A percentile compares a stretch with the other conserved stretches of the same genome.
phyloP scores from a whole-genome alignment of 2,113 vertebrate species.

The Edolisoma coerulescens region DNA sequence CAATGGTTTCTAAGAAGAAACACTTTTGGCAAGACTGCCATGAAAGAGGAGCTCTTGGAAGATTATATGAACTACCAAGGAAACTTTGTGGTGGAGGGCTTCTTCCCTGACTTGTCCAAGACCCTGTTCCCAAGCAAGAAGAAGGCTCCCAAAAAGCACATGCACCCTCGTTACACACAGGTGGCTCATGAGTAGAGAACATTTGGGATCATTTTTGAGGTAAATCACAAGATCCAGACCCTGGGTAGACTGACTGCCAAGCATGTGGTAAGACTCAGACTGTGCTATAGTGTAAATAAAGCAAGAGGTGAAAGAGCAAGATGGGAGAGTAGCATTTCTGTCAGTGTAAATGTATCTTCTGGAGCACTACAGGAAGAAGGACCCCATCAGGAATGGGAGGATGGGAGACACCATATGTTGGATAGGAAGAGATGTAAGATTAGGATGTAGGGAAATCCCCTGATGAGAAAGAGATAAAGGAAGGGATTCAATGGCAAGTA shows the following conservation, averaged over 20 bases:
- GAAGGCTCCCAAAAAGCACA: background rate
- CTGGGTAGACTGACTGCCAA: background rate
- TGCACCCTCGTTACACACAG: rapidly evolving
- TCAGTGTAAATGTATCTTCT: background rate
- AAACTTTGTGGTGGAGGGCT: background rate
- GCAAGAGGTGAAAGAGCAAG: background rate
- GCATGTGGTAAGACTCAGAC: background rate
- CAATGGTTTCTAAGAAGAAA: background rate
- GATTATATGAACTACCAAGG: background rate
- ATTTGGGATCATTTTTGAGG: rapidly evolving
- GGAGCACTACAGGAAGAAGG: background rate
- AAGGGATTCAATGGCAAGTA: background rate
- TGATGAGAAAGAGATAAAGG: background rate
- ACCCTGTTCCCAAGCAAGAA: background rate
- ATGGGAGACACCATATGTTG: background rate
- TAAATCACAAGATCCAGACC: background rate
- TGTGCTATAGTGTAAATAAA: background rate
- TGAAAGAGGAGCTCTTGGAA: background rate
- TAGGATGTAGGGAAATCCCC: background rate
- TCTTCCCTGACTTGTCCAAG: background rate
- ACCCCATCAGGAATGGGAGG: background rate
- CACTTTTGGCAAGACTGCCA: background rate
- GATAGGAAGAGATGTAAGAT: background rate
- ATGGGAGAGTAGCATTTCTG: background rate
- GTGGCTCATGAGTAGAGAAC: background rate